phyloP scores from a whole-genome alignment of 2,888 invertebrate species.

The Rhingia campestris region DNA sequence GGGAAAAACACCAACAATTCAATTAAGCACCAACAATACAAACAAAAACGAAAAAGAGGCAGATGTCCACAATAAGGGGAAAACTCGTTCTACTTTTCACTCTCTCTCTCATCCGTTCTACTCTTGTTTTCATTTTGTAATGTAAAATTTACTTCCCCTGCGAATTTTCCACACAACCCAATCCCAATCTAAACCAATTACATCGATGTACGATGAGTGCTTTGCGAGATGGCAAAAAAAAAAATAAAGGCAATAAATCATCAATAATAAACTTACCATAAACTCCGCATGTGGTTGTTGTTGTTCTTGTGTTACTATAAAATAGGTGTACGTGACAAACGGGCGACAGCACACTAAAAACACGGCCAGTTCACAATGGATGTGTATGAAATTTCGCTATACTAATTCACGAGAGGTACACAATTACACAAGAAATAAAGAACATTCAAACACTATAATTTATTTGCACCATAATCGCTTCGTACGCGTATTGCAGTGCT shows the following conservation, averaged over 20 bases:
- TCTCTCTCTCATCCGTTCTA: background rate
- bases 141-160: slow-evolving; percentile 7
- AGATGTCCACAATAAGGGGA: slow-evolving; percentile 54
- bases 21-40: slow-evolving; percentile 20
- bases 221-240: background rate
- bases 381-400: slow-evolving; percentile 16
- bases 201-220: too few species aligned
- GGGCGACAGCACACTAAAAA: slow-evolving; percentile 54
- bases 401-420: slow-evolving; percentile 30
- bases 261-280: slow-evolving; percentile 65
- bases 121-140: slow-evolving; percentile 6
- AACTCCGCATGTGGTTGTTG: slow-evolving; percentile 48
- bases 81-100: slow-evolving; percentile 39
- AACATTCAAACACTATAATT: slow-evolving; percentile 26
- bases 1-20: slow-evolving; percentile 51
- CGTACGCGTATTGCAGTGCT: background rate
- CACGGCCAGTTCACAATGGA: slow-evolving; percentile 65
- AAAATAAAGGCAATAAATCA: slow-evolving; percentile 23
- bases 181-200: slow-evolving; percentile 9
- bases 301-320: slow-evolving; percentile 40
- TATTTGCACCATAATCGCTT: background rate
- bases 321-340: slow-evolving; percentile 73
- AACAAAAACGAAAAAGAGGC: slow-evolving; percentile 26
- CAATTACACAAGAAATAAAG: slow-evolving; percentile 58
- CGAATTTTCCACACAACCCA: background rate